phyloP scores from a whole-genome alignment of 2,888 invertebrate species.

The Deroplatys truncata region DNA sequence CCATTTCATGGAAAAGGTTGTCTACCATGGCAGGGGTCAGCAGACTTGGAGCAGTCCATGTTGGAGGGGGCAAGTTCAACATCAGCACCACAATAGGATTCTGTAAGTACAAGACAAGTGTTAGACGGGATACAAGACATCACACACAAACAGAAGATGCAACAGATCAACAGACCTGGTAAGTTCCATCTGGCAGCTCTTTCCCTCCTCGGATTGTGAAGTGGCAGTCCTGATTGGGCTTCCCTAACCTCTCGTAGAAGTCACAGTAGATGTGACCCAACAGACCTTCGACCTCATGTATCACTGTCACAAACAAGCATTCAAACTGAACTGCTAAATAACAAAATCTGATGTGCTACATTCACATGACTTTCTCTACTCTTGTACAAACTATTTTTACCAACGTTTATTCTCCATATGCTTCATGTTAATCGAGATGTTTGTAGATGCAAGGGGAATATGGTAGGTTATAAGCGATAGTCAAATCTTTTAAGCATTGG shows the following conservation, averaged over 20 bases:
- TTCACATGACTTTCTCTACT: too few relatives aligned
- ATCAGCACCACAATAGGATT: conserved; percentile 89
- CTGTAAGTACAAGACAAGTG: conserved; percentile 43
- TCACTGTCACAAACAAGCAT: conserved; percentile 51
- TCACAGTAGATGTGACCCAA: conserved; percentile 97
- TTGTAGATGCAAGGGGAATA: too few relatives aligned
- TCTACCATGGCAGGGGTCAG: conserved; percentile 83
- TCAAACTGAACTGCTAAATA: too few relatives aligned
- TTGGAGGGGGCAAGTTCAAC: conserved; percentile 77
- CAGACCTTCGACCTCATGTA: conserved; percentile 72
- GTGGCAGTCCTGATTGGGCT: conserved; percentile 97
- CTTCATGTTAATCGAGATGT: too few relatives aligned
- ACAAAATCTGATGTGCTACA: too few relatives aligned
- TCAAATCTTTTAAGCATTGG: too few relatives aligned
- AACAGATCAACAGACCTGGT: conserved; percentile 57
- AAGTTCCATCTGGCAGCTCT: conserved; percentile 67
- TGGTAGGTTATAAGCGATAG: too few relatives aligned
- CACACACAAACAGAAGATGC: not conserved
- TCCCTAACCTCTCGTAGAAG: conserved; percentile 85
- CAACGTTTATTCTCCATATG: too few relatives aligned
- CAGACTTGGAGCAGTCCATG: conserved; percentile 71
- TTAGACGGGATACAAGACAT: not conserved
- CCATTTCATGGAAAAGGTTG: conserved; percentile 98
- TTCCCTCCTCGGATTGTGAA: conserved; percentile 97
- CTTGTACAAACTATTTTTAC: too few relatives aligned